Evolutionary conservation across 2,113 vertebrate genomes (phyloP).

Genomic region (Gambusia affinis): DNA sequence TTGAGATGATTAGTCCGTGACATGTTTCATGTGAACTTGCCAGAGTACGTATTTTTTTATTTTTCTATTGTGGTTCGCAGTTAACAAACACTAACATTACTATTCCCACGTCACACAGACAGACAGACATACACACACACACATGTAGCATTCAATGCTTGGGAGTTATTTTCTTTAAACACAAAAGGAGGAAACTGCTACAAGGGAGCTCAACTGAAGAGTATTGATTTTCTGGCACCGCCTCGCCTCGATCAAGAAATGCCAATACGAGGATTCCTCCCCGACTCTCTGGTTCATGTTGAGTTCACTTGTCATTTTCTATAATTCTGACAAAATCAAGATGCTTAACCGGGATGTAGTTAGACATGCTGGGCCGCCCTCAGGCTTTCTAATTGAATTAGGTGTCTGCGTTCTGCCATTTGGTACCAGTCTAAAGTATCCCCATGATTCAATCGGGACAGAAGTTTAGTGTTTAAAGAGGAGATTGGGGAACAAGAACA

Average conservation of each 20-base stretch:
- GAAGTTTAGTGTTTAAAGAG: conserved; percentile 62
- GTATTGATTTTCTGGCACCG: conserved; percentile 95
- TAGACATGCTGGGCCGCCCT: conserved; percentile 74
- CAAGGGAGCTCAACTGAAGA: conserved; percentile 85
- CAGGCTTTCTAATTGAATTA: conserved; percentile 78
- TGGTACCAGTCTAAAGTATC: conserved; percentile 69
- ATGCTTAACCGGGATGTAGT: conserved; percentile 89
- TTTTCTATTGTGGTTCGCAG: too few species aligned
- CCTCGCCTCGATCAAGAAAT: conserved; percentile 95
- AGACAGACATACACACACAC: too few species aligned
- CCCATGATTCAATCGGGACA: conserved; percentile 59
- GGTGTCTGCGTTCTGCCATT: conserved; percentile 69
- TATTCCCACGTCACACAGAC: too few species aligned
- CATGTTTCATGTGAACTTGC: too few species aligned
- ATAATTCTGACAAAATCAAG: conserved; percentile 92
- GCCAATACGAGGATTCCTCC: conserved; percentile 94
- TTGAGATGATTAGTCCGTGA: too few species aligned
- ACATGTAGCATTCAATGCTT: not conserved
- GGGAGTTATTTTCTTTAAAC: conserved; percentile 53
- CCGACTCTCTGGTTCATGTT: conserved; percentile 90
- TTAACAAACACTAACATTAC: too few species aligned
- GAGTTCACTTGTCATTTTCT: conserved; percentile 98
- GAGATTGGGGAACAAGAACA: conserved; percentile 30
- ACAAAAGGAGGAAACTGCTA: conserved; percentile 84
- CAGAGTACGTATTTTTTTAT: too few species aligned